These are phyloP conservation scores for Hydrotaea diabolus DNA, from an alignment of 2,888 invertebrate genomes.

Conservation along the genomic window DNA sequence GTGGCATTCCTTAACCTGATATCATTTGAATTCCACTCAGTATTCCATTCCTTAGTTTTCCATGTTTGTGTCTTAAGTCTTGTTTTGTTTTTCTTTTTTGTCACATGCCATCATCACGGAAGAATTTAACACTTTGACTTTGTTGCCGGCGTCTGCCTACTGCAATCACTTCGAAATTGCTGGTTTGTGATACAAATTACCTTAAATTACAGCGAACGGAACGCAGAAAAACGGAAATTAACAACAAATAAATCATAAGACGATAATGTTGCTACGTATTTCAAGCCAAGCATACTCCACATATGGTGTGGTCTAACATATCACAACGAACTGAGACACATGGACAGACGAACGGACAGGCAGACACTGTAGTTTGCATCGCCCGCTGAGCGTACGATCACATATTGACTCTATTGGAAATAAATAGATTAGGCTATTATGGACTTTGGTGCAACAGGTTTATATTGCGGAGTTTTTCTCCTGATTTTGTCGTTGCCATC, in stretches of 20 bases:
- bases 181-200: constrained; percentile 11
- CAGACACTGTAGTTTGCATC: no score
- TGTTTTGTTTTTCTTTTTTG: constrained; percentile 21
- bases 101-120: not conserved
- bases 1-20: no score
- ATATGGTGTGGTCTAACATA: constrained; percentile 38
- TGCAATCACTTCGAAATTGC: not conserved
- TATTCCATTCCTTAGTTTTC: no score
- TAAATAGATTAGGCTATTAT: constrained; percentile 35
- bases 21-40: no score
- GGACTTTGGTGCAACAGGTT: not conserved
- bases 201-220: not conserved
- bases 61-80: constrained; percentile 45
- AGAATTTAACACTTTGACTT: no score
- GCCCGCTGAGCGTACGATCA: not conserved
- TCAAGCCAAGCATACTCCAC: constrained; percentile 1
- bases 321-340: not conserved
- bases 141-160: no score
- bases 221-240: constrained; percentile 58
- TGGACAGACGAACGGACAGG: not conserved
- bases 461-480: not conserved
- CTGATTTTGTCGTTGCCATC: not conserved
- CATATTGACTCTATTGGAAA: constrained; percentile 2
- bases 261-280: constrained; percentile 45
- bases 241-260: constrained; percentile 60